Conservation (phyloP, 2,113 vertebrate genomes). For the Deroptyus accipitrinus region DNA sequence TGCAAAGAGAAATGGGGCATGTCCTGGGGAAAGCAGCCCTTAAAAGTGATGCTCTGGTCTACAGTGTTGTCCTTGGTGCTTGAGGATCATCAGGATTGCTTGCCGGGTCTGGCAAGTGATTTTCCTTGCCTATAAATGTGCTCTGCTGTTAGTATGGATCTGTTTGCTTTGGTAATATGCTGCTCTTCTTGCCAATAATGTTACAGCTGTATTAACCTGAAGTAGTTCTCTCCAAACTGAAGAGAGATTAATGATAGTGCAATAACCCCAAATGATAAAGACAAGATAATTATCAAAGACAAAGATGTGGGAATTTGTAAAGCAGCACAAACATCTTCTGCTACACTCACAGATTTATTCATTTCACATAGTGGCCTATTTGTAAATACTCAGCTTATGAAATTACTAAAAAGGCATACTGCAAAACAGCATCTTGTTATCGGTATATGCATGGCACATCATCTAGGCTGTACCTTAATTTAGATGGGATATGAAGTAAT, state of each 20-base stretch:
- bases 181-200: not conserved
- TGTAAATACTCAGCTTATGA: not conserved
- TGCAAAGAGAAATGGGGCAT: not conserved
- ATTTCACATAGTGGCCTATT: not conserved
- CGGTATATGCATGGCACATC: accelerated
- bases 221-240: not conserved
- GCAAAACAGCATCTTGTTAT: not conserved
- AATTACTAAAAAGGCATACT: not conserved
- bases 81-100: not conserved
- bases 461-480: not conserved
- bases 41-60: not conserved
- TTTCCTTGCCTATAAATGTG: not conserved
- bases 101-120: not conserved
- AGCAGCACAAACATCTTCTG: not conserved
- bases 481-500: not conserved
- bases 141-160: not conserved
- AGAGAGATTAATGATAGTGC: not conserved
- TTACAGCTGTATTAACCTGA: not conserved
- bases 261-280: not conserved
- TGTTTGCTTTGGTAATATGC: not conserved
- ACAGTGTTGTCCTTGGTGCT: not conserved
- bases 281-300: not conserved
- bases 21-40: not conserved
- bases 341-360: not conserved
- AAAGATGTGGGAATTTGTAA: not conserved